Percentiles rank a stretch among this genome's conserved stretches.
Evolutionary conservation across 2,797 vertebrate genomes (phyloP).

Genomic region (Distichodus sexfasciatus): DNA sequence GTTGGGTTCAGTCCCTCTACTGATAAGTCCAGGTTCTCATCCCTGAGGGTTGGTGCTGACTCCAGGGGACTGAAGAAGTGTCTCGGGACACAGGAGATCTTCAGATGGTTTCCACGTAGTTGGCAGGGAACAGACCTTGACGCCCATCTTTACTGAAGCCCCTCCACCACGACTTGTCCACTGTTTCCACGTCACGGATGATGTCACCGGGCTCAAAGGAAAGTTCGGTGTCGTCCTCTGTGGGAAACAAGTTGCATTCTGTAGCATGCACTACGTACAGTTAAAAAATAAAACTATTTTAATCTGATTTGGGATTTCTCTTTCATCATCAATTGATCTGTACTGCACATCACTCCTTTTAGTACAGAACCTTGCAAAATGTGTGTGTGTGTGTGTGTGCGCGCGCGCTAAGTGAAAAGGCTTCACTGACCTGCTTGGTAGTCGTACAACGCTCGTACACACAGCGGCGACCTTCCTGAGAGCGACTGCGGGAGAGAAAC

Average conservation of each 20-base stretch:
- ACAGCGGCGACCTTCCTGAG: constrained; percentile 59
- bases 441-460: constrained; percentile 76
- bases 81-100: constrained; percentile 2
- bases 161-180: constrained; percentile 80
- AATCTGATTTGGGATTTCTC: too few species aligned
- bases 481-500: constrained; percentile 51
- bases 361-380: not conserved
- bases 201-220: constrained; percentile 79
- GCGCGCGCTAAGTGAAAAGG: constrained; percentile 36
- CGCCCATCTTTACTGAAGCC: constrained; percentile 78
- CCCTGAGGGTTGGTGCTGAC: constrained; percentile 42
- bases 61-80: constrained; percentile 14
- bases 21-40: constrained; percentile 26
- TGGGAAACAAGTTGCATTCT: too few species aligned
- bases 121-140: constrained; percentile 78
- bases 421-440: constrained; percentile 77
- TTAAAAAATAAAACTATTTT: too few species aligned
- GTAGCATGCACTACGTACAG: too few species aligned
- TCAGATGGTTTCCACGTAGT: constrained; percentile 78
- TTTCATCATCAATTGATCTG: too few species aligned
- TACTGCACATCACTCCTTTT: too few species aligned
- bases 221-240: constrained; percentile 79
- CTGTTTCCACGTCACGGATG: constrained; percentile 74
- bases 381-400: not conserved
- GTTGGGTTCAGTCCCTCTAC: constrained; percentile 19